Evolutionary conservation across 2,888 invertebrate species (phyloP), one percentile per base, ranked within the genome.

Genomic region (Caenorhabditis panamensis): DNA sequence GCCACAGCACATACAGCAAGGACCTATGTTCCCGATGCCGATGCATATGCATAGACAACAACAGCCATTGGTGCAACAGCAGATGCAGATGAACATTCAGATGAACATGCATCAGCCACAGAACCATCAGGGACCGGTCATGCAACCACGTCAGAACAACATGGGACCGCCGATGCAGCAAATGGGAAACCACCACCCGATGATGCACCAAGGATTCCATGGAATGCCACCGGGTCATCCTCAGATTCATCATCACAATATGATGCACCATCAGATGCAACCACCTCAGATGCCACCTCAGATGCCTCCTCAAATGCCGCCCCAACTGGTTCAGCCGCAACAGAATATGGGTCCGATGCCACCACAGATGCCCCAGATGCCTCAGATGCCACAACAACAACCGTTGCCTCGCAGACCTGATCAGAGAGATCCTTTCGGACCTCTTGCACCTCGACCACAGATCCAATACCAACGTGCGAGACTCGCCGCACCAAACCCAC

Each of bases 21-120:
- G 20, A 44, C 44, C n/a, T 22, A 31, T 59, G 59, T 31, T 31
- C 31, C 49, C 24, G 16, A 44, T 49, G 47, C 22, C 24, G 49
- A 3, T 18, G 22, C 18, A 49, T 11, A 6, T 63, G 24, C 24
- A 28, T n/a, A 9, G 8, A 36, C 28, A 22, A 36, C 36, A n/a
- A 36, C 36, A 20, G 20, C 36, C 11, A 24, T 22, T 6, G 47
- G 4, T 26, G 44, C 62, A 2, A 5, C 47, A 13, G n/a, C 54
- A 41, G 26, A 31, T 64, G 53, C 51, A 20, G 26, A 44, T 4
- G 47, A 4, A 41, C n/a, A n/a, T n/a, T n/a, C n/a, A n/a, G n/a
- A n/a, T n/a, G n/a, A n/a, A n/a, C n/a, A 20, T 47, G 28, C 44
- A 63, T 13, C 49, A 16, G 49, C 56, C n/a, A 49, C 37, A 59